Conservation (phyloP, 2,888 invertebrate genomes). For the Pherbina coryleti region DNA sequence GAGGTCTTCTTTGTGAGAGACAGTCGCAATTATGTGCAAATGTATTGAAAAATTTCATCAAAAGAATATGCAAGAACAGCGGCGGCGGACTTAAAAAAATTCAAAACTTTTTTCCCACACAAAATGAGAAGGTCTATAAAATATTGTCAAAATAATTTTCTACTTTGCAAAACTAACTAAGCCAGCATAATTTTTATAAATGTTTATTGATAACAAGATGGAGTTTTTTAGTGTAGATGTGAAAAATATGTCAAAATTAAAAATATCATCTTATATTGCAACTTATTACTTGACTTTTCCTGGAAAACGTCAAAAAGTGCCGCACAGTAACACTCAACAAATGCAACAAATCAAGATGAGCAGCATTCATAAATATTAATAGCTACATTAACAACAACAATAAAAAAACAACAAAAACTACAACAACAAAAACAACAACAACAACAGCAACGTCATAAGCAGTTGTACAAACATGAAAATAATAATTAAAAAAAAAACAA, state of each 20-base stretch:
- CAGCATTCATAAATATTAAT: background rate
- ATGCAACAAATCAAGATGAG: constrained; percentile 10
- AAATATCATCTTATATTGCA: background rate
- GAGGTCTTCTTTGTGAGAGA: too few relatives aligned
- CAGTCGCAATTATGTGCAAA: too few relatives aligned
- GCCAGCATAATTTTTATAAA: too few relatives aligned
- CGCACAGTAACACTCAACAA: background rate
- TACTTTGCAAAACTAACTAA: too few relatives aligned
- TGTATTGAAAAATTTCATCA: too few relatives aligned
- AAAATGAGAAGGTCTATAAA: too few relatives aligned
- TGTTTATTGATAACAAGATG: too few relatives aligned
- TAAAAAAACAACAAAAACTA: background rate
- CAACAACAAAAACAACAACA: background rate
- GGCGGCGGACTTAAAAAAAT: too few relatives aligned
- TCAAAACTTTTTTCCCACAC: too few relatives aligned
- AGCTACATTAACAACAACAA: background rate
- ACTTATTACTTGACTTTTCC: constrained; percentile 8
- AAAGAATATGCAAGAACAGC: too few relatives aligned
- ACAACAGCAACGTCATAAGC: background rate
- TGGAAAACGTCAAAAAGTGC: constrained; percentile 16
- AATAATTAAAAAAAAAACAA: background rate
- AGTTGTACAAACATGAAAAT: background rate
- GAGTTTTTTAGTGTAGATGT: too few relatives aligned
- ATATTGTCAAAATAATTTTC: too few relatives aligned
- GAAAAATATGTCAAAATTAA: background rate